A percentile compares a stretch with the other conserved stretches of the same genome.
These are phyloP conservation scores for Diarsia brunnea DNA, from an alignment of 2,888 invertebrate species.

Conservation along the genomic window DNA sequence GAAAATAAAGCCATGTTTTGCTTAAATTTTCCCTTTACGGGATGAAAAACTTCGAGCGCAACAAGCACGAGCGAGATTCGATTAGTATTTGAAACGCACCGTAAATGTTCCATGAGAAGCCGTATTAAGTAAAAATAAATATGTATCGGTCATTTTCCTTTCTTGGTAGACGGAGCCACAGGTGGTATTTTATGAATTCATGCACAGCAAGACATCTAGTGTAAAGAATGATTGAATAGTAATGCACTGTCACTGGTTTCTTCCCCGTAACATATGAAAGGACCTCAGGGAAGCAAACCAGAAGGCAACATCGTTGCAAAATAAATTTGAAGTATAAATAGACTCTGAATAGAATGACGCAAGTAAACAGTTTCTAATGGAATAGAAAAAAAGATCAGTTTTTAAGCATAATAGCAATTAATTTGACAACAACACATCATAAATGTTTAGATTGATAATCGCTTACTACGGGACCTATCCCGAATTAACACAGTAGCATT, in stretches of 20 bases:
- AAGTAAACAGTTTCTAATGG: neutral
- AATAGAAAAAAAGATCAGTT: neutral
- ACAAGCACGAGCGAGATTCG: conserved; percentile 17
- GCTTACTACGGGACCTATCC: conserved; percentile 33
- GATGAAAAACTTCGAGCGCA: neutral
- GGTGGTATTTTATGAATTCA: conserved; percentile 59
- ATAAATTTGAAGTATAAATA: neutral
- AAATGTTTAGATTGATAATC: neutral
- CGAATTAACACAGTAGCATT: conserved; percentile 5
- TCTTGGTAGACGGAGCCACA: conserved; percentile 36
- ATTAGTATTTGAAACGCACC: conserved; percentile 41
- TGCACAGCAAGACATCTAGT: conserved; percentile 49
- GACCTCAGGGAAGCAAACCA: neutral
- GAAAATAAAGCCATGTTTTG: conserved; percentile 26
- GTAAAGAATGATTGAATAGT: conserved; percentile 38
- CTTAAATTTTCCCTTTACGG: conserved; percentile 26
- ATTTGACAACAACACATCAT: neutral
- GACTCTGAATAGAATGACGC: neutral
- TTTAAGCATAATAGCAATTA: neutral
- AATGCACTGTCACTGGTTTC: conserved; percentile 32
- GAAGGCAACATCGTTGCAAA: conserved; percentile 15
- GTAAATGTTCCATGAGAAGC: conserved; percentile 16
- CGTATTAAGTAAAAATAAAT: conserved; percentile 59
- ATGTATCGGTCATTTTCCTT: conserved; percentile 58
- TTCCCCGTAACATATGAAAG: neutral